Conservation (phyloP, 2,797 vertebrate genomes). For the Melanotaenia pygmaea region DNA sequence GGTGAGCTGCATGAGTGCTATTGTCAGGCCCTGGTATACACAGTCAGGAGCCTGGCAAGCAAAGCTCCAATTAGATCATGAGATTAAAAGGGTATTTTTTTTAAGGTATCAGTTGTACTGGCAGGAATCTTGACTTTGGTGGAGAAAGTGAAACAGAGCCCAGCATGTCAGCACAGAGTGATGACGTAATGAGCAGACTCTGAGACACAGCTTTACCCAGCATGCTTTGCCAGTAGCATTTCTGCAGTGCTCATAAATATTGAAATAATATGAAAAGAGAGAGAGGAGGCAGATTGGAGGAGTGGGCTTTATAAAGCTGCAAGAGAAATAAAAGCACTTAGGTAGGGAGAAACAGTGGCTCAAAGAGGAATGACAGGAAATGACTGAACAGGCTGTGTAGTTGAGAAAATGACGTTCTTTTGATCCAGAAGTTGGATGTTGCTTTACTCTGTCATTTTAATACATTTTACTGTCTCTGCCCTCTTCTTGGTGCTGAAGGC, state of each 20-base stretch:
- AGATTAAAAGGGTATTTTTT: conserved; percentile 7
- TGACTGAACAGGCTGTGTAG: conserved; percentile 31
- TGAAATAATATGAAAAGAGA: conserved; percentile 68
- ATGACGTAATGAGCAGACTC: conserved; percentile 71
- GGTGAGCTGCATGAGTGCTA: not conserved
- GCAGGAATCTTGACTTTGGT: conserved; percentile 34
- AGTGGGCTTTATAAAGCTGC: conserved; percentile 20
- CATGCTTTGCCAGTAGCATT: conserved; percentile 74
- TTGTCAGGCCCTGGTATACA: not conserved
- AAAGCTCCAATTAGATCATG: not conserved
- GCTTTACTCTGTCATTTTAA: conserved; percentile 19
- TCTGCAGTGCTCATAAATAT: conserved; percentile 85
- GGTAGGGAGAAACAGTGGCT: conserved; percentile 19
- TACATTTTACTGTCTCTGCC: conserved; percentile 7
- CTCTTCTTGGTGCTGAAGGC: conserved; percentile 12
- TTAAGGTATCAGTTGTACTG: conserved; percentile 20
- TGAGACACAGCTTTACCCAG: conserved; percentile 73
- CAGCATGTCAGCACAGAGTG: conserved; percentile 52
- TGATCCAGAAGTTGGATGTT: conserved; percentile 31
- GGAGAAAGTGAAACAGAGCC: conserved; percentile 22
- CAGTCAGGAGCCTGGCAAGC: not conserved
- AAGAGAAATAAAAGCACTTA: conserved; percentile 9
- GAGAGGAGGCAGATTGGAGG: conserved; percentile 27
- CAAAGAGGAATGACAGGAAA: conserved; percentile 32
- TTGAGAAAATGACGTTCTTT: conserved; percentile 22